Base-by-base conservation (phyloP, 1,140 invertebrate genomes). In the Oedothorax gibbosus region DNA sequence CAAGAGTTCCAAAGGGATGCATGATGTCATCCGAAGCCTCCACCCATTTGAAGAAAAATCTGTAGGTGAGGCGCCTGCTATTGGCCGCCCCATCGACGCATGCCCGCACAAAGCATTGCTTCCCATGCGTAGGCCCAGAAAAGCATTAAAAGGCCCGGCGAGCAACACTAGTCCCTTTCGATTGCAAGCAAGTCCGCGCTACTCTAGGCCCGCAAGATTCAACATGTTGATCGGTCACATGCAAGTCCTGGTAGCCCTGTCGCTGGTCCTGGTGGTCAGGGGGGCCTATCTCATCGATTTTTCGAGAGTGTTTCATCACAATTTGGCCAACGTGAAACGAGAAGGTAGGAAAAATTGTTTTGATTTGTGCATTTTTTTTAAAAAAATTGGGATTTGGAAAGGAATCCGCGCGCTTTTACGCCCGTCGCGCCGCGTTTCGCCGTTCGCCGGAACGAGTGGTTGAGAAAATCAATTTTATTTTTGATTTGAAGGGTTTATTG, bases 271-370 rank as follows among this genome's bases (percentile, higher is more conserved):
- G 7, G 53, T 87, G 14, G 86, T 85, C 49, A 18, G 69, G 54
- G 87, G 86, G 4, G 87, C 87, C n/a, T 88, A 88, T 49, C 77
- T 88, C 21, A 87, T 88, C 85, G 87, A 88, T 68, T 88, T 88
- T 66, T 87, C 87, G 5, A 81, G 87, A 73, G 86, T 88, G 68
- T 86, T 87, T 62, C 87, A 87, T 21, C 81, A 81, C 53, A 86
- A 86, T 62, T 51, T 87, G 79, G 87, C 85, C 14, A 87, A 88
- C 77, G 87, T 88, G 15, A 88, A 88, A 65, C 64, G 87, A 71
- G 87, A 88, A 86, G 87, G 87, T 88, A 86, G 79, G 86, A 73
- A 54, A 73, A 6, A 35, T 57, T 54, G 51, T 73, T 57, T 73
- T 53, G n/a, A 56, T 73, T 57, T 57, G 71, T 56, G 51, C 49